Conservation (phyloP, 2,888 invertebrate species). For the Mycalesis mineus region DNA sequence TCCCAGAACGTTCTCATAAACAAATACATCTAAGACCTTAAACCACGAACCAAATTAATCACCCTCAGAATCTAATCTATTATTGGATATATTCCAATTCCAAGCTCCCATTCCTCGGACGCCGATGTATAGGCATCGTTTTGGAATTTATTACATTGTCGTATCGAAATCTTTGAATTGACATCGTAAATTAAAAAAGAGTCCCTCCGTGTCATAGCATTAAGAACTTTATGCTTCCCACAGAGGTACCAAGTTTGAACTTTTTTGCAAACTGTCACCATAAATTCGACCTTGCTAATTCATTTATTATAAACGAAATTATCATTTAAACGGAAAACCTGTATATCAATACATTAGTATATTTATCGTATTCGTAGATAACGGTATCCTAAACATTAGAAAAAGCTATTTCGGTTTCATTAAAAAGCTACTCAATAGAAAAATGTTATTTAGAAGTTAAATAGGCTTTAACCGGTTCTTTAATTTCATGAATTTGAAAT, state of each 20-base stretch:
- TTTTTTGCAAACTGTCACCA: background rate
- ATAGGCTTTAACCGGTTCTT: background rate
- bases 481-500: background rate
- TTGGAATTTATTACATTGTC: background rate
- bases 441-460: background rate
- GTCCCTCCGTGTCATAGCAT: background rate
- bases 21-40: too few species aligned
- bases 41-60: too few species aligned
- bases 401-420: background rate
- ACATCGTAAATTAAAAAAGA: background rate
- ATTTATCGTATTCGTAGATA: slow-evolving; percentile 1
- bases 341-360: background rate
- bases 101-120: background rate
- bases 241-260: background rate
- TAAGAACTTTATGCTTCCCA: background rate
- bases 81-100: background rate
- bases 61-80: background rate
- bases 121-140: background rate
- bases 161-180: background rate
- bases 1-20: too few species aligned
- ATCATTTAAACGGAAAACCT: slow-evolving; percentile 3
- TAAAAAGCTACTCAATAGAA: background rate
- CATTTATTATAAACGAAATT: background rate
- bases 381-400: slow-evolving; percentile 2
- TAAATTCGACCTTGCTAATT: slow-evolving; percentile 8